phyloP scores from a whole-genome alignment of 2,888 invertebrate genomes.

The Dermolepida albohirtum region DNA sequence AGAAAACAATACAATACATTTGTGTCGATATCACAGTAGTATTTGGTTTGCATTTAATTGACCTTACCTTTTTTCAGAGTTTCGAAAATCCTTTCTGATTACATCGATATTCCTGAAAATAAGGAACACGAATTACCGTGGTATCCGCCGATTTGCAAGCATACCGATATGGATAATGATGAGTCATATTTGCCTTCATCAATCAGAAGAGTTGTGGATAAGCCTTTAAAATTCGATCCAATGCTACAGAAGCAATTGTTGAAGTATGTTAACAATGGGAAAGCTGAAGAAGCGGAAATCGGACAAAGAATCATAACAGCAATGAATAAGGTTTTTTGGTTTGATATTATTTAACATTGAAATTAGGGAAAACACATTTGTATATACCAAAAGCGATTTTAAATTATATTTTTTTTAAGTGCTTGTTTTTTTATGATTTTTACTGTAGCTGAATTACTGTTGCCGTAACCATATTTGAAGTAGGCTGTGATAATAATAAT shows the following conservation, averaged over 20 bases:
- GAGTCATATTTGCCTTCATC: slow-evolving; percentile 60
- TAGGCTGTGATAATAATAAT: no score
- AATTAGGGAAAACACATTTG: no score
- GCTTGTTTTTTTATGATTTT: no score
- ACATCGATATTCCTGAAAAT: slow-evolving; percentile 71
- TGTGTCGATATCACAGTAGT: not conserved
- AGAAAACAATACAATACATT: no score
- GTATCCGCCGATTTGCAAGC: slow-evolving; percentile 79
- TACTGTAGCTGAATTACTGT: no score
- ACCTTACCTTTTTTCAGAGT: slow-evolving; percentile 60
- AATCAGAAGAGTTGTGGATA: slow-evolving; percentile 55
- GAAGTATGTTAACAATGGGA: slow-evolving; percentile 61
- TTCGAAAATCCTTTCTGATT: slow-evolving; percentile 69
- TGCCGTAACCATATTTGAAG: no score
- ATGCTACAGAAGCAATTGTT: slow-evolving; percentile 59
- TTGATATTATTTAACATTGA: not conserved
- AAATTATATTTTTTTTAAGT: no score
- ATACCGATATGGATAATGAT: slow-evolving; percentile 55
- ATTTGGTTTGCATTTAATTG: not conserved
- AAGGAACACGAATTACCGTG: slow-evolving; percentile 79
- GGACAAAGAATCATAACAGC: slow-evolving; percentile 82
- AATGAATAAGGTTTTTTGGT: slow-evolving; percentile 70
- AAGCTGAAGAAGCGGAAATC: slow-evolving; percentile 75
- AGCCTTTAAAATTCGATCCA: slow-evolving; percentile 54
- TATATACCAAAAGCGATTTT: no score